Base-by-base conservation (phyloP, 1,140 invertebrate genomes). In the Diplogasteroides magnus region DNA sequence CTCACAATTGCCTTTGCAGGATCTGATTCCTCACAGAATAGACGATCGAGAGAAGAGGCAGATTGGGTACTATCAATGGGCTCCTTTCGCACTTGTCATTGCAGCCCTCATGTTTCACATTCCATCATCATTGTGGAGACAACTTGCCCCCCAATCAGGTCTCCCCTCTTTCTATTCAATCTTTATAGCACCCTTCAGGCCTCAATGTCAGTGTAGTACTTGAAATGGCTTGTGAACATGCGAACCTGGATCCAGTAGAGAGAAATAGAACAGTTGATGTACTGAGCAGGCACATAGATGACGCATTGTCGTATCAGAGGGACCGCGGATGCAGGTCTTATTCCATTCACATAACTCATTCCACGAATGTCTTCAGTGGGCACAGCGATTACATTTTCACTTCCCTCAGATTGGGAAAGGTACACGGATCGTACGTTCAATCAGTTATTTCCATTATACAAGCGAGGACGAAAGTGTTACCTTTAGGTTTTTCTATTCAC, bases 61-160 rank as follows among this genome's bases (percentile, higher is more conserved):
- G 68, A 82, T 82, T 25, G 80, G 80, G 27, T 82, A 83, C 63
- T 82, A 82, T 64, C 80, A 83, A 67, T 80, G 78, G 78, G 77
- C 83, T 3, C 86, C 86, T 13, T 85, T 87, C 60, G 84, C 86
- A 67, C 73, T 87, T 3, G 77, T 86, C 3, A 75, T 86, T 3
- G 84, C 86, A 68, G 86, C 86, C 0, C 76, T 87, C 2, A 77
- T 87, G 73, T 87, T 86, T 75, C 86, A 87, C 74, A 60, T 86
- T 65, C 86, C 86, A 2, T 84, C 85, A 55, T 84, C 86, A 15
- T 77, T 86, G n/a, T 87, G 86, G 86, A 71, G 86, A 31, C 82
- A 85, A 26, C 74, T 86, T 28, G 85, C 86, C 67, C 81, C 80
- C 59, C 84, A 86, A 61, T 86, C 85, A 23, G 86, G 85, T 81